Evolutionary conservation across 2,888 invertebrate species (phyloP).

Genomic region (Hedychridium roseum): DNA sequence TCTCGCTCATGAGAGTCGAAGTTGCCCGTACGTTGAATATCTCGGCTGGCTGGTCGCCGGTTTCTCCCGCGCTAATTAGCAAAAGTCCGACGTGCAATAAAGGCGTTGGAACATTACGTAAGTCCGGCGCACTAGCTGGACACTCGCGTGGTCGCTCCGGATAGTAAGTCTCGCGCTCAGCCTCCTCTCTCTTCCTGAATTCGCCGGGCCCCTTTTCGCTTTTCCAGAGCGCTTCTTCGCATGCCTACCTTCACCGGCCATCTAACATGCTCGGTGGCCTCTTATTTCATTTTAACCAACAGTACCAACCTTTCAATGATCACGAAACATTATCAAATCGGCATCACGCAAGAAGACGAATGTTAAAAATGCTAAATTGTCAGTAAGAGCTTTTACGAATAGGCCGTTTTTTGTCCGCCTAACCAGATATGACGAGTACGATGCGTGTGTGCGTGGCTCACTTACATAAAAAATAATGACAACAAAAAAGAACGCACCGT

Average conservation of each 20-base stretch:
- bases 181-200: constrained; percentile 50
- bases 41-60: constrained; percentile 59
- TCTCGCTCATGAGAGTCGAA: no score
- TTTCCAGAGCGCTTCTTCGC: constrained; percentile 40
- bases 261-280: no score
- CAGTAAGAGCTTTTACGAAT: no score
- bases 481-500: no score
- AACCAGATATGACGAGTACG: background rate
- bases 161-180: constrained; percentile 21
- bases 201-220: constrained; percentile 9
- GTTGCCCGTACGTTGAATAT: no score
- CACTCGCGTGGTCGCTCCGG: constrained; percentile 29
- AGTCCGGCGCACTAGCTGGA: constrained; percentile 47
- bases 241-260: constrained; percentile 35
- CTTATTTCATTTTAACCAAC: no score
- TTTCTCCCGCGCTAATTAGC: constrained; percentile 62
- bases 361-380: no score
- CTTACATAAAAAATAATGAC: no score
- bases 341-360: no score
- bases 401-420: background rate
- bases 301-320: no score
- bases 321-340: no score
- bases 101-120: constrained; percentile 58
- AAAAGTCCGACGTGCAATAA: constrained; percentile 62
- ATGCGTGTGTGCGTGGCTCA: background rate